Evolutionary conservation across 2,797 vertebrate genomes (phyloP).

Genomic region (Pseudocheirus occidentalis): DNA sequence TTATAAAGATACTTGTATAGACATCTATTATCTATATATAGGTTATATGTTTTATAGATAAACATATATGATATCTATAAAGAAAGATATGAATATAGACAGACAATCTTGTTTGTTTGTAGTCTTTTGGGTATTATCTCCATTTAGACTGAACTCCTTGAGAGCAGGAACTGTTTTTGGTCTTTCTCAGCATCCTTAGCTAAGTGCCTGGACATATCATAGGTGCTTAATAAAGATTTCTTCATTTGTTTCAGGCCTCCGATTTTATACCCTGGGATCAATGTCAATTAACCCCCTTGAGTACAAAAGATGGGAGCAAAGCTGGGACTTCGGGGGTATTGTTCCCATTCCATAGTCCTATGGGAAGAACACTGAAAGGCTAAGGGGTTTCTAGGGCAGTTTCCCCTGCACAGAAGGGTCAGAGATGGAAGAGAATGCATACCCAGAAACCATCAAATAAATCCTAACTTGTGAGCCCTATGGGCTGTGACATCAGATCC

Average conservation of each 20-base stretch:
- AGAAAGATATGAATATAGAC: not conserved
- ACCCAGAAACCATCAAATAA: not conserved
- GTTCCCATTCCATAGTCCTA: not conserved
- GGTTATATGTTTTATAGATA: not conserved
- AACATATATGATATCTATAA: not conserved
- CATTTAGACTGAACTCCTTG: not conserved
- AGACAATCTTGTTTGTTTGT: not conserved
- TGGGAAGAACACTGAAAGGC: not conserved
- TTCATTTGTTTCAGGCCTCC: not conserved
- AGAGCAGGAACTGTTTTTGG: not conserved
- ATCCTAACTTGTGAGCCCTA: not conserved
- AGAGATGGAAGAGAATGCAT: not conserved
- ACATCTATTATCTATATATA: not conserved
- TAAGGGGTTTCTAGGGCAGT: not conserved
- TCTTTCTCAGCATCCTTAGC: not conserved
- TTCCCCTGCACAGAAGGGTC: not conserved
- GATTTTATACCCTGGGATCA: not conserved
- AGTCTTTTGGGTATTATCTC: not conserved
- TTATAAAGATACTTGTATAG: not conserved
- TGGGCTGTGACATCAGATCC: not conserved
- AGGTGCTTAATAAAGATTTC: not conserved
- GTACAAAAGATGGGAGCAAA: not conserved
- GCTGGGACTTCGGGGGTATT: not conserved
- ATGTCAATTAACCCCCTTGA: not conserved
- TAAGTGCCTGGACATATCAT: not conserved